Evolutionary conservation across 2,797 vertebrate genomes (phyloP).

Genomic region (Aeoliscus strigatus): DNA sequence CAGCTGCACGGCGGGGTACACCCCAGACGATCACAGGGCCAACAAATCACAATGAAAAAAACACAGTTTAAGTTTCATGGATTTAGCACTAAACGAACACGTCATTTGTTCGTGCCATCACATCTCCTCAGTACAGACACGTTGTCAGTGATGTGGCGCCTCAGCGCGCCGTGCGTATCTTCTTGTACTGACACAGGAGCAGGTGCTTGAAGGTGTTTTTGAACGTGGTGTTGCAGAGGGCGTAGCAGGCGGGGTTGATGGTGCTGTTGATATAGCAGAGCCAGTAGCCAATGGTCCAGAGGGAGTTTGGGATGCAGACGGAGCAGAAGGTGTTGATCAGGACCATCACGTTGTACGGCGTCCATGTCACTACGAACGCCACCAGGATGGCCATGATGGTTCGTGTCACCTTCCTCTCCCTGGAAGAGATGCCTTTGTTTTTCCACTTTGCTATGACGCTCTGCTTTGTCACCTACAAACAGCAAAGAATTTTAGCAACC

Average conservation of each 20-base stretch:
- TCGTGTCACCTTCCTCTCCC: constrained; percentile 93
- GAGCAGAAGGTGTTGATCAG: constrained; percentile 93
- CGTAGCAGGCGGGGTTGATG: constrained; percentile 95
- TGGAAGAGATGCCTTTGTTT: constrained; percentile 78
- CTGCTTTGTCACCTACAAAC: constrained; percentile 79
- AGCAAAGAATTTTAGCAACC: too few relatives aligned
- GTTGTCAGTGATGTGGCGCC: background rate
- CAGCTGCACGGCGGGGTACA: too few relatives aligned
- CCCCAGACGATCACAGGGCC: too few relatives aligned
- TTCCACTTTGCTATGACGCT: constrained; percentile 61
- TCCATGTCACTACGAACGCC: constrained; percentile 93
- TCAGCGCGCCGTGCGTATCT: constrained; percentile 77
- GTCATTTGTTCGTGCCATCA: too few relatives aligned
- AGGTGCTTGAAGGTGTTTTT: constrained; percentile 98
- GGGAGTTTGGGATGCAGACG: constrained; percentile 82
- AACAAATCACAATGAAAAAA: too few relatives aligned
- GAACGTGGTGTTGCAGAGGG: constrained; percentile 94
- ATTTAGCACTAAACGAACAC: too few relatives aligned
- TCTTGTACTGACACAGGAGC: constrained; percentile 92
- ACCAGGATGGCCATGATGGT: constrained; percentile 97
- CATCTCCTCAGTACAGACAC: constrained; percentile 1
- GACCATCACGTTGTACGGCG: constrained; percentile 97
- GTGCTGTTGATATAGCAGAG: constrained; percentile 98
- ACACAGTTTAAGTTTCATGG: too few relatives aligned
- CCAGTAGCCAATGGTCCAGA: constrained; percentile 96